Percentiles rank a stretch among this genome's conserved stretches.
These are phyloP conservation scores for Ellobius talpinus DNA, from an alignment of 2,113 vertebrate species.

Conservation along the genomic window DNA sequence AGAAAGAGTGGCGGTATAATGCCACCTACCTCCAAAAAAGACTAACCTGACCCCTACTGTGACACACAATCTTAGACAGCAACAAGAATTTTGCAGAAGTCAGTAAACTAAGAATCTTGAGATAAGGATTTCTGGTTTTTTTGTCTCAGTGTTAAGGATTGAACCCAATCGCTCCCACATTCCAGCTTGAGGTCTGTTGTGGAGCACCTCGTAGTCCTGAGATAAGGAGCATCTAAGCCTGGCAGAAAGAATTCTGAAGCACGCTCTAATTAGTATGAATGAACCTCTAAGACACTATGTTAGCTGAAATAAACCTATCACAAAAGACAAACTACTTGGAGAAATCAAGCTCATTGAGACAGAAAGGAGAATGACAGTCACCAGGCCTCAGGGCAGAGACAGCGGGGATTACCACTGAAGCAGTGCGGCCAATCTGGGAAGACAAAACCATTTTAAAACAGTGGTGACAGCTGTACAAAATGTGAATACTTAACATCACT, in stretches of 20 bases:
- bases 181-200: neutral
- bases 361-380: neutral
- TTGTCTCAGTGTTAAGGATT: neutral
- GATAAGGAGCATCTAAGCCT: neutral
- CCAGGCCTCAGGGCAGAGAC: neutral
- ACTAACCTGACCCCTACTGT: neutral
- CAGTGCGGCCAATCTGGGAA: neutral
- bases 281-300: neutral
- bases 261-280: neutral
- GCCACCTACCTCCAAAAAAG: neutral
- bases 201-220: neutral
- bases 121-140: neutral
- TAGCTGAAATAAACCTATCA: neutral
- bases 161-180: neutral
- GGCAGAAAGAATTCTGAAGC: neutral
- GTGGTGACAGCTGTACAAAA: neutral
- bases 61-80: neutral
- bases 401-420: neutral
- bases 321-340: neutral
- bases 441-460: neutral
- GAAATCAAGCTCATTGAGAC: neutral
- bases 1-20: constrained; percentile 16
- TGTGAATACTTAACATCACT: neutral
- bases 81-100: constrained; percentile 6
- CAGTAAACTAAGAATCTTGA: neutral